phyloP scores from a whole-genome alignment of 2,888 invertebrate species.

The Cyaniris semiargus region DNA sequence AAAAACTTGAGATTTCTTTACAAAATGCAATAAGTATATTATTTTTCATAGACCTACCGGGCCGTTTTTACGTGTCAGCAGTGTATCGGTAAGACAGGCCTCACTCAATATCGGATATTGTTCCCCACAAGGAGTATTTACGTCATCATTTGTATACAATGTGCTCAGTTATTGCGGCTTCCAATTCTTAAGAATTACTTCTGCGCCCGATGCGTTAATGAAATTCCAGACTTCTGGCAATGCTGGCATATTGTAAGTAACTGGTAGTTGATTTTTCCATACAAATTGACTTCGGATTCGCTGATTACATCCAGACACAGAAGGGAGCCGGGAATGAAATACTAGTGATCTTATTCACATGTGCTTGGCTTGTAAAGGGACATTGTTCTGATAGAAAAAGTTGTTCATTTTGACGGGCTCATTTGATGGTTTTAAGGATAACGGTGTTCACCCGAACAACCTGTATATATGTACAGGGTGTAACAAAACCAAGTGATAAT shows the following conservation, averaged over 20 bases:
- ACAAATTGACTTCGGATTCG: conserved; percentile 3
- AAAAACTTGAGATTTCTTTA: neutral
- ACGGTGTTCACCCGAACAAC: too few species aligned
- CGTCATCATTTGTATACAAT: conserved; percentile 77
- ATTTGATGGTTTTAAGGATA: too few species aligned
- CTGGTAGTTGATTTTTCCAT: neutral
- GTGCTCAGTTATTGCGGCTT: conserved; percentile 55
- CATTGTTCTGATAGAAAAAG: too few species aligned
- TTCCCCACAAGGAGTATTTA: conserved; percentile 79
- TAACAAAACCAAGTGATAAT: too few species aligned
- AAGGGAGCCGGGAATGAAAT: neutral
- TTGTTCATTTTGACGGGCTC: too few species aligned
- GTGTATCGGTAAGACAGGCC: conserved; percentile 66
- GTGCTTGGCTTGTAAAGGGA: too few species aligned
- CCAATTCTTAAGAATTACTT: conserved; percentile 44
- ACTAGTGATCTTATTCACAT: too few species aligned
- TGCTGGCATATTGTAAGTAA: neutral
- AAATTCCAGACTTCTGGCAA: conserved; percentile 21
- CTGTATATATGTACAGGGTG: too few species aligned
- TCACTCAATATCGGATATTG: conserved; percentile 81
- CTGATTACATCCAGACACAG: neutral
- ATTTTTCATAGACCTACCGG: too few species aligned
- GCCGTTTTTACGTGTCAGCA: conserved; percentile 34
- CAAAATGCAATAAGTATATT: too few species aligned
- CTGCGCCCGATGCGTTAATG: conserved; percentile 25